These are phyloP conservation scores for Sebastes schlegelii DNA, from an alignment of 2,113 vertebrate genomes.

Conservation along the genomic window DNA sequence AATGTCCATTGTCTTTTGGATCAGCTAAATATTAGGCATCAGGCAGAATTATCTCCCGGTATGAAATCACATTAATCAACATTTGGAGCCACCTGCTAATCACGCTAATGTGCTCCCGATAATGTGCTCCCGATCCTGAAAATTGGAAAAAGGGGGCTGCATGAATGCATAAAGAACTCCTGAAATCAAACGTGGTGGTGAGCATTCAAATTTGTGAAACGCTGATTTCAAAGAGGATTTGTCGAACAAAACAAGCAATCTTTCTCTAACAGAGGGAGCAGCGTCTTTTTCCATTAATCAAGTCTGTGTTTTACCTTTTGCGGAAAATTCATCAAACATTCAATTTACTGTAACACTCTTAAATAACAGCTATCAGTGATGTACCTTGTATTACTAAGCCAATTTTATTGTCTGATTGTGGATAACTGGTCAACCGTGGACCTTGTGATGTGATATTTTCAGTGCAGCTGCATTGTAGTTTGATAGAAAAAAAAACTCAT, in stretches of 20 bases:
- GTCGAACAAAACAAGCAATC: conserved; percentile 2
- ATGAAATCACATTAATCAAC: conserved; percentile 72
- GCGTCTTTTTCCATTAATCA: conserved; percentile 4
- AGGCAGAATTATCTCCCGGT: conserved; percentile 64
- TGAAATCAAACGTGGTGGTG: conserved; percentile 30
- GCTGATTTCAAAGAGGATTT: conserved; percentile 44
- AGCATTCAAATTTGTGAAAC: conserved; percentile 25
- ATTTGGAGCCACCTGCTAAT: conserved; percentile 69
- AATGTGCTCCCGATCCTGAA: conserved; percentile 52
- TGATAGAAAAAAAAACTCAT: not conserved
- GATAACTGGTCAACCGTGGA: not conserved
- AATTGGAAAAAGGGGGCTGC: conserved; percentile 31
- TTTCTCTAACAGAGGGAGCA: not conserved
- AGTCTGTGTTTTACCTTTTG: not conserved
- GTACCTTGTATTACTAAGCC: not conserved
- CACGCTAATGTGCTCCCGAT: conserved; percentile 51
- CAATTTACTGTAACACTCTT: not conserved
- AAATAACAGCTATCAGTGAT: not conserved
- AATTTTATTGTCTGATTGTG: not conserved
- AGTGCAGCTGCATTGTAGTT: not conserved
- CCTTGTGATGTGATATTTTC: conserved; percentile 2
- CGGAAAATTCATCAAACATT: conserved; percentile 5
- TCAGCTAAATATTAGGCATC: conserved; percentile 68
- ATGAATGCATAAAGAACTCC: conserved; percentile 48
- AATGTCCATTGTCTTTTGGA: conserved; percentile 73